phyloP scores from a whole-genome alignment of 2,113 vertebrate species.

The Lagopus muta region DNA sequence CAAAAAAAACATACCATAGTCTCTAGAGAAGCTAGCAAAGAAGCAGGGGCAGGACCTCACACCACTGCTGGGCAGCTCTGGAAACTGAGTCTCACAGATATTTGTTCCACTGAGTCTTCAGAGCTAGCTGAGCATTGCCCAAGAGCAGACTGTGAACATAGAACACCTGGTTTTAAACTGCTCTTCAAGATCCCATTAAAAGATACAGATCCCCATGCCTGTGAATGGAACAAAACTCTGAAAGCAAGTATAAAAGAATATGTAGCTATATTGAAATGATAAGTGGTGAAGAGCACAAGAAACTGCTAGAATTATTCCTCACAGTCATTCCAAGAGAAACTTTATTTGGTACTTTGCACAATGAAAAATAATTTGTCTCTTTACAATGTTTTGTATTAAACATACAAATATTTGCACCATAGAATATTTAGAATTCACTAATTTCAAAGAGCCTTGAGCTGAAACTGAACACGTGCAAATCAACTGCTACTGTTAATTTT shows the following conservation, averaged over 20 bases:
- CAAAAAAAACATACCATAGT: not conserved
- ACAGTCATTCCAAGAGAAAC: not conserved
- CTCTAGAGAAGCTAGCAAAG: not conserved
- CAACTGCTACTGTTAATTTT: not conserved
- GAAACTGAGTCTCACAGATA: not conserved
- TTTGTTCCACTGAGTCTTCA: not conserved
- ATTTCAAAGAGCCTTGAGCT: not conserved
- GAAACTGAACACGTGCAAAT: not conserved
- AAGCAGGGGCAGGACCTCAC: fast-evolving
- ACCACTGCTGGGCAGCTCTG: not conserved
- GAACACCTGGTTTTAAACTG: not conserved
- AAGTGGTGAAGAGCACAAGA: not conserved
- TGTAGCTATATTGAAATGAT: not conserved
- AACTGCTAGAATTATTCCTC: not conserved
- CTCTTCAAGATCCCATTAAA: not conserved
- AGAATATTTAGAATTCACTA: not conserved
- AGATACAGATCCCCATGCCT: not conserved
- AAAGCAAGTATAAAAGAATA: not conserved
- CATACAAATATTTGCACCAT: not conserved
- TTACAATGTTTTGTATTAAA: not conserved
- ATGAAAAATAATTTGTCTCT: not conserved
- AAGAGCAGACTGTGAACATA: fast-evolving
- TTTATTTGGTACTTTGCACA: not conserved
- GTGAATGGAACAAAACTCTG: not conserved
- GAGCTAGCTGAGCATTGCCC: not conserved